Conservation (phyloP, 2,888 invertebrate species). For the Dastarcus helophoroides region DNA sequence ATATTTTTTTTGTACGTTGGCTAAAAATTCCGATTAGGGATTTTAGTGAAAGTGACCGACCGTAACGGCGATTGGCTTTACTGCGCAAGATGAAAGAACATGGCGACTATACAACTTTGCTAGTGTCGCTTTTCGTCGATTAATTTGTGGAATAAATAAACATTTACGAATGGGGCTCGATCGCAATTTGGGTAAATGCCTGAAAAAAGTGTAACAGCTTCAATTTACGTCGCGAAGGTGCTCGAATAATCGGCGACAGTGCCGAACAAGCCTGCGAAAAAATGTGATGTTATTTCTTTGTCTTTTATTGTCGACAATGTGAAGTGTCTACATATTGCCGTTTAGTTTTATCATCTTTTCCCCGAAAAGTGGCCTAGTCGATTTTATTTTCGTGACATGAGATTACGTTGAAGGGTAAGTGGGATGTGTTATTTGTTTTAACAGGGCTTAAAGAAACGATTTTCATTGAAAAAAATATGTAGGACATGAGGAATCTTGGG, state of each 20-base stretch:
- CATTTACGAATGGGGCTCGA: no score
- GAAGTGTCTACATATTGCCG: constrained; percentile 26
- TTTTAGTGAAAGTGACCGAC: constrained; percentile 13
- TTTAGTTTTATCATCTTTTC: constrained; percentile 20
- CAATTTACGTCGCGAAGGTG: constrained; percentile 14
- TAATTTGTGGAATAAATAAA: neutral
- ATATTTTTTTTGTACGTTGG: no score
- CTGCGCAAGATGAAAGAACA: constrained; percentile 25
- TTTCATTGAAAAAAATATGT: constrained; percentile 29
- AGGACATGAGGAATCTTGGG: constrained; percentile 33
- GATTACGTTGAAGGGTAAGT: constrained; percentile 20
- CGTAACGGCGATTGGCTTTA: constrained; percentile 17
- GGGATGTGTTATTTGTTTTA: constrained; percentile 8
- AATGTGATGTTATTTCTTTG: constrained; percentile 36
- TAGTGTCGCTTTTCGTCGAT: constrained; percentile 20
- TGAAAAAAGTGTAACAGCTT: no score
- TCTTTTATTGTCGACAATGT: constrained; percentile 29
- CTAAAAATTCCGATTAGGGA: constrained; percentile 7
- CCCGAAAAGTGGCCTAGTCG: constrained; percentile 6
- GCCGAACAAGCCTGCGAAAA: constrained; percentile 28
- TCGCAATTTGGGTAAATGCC: no score
- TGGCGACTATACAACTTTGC: constrained; percentile 28
- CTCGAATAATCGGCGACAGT: constrained; percentile 19
- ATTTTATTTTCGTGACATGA: constrained; percentile 16
- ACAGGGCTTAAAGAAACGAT: constrained; percentile 10